phyloP scores from a whole-genome alignment of 2,113 vertebrate species.

The Prunella himalayana region DNA sequence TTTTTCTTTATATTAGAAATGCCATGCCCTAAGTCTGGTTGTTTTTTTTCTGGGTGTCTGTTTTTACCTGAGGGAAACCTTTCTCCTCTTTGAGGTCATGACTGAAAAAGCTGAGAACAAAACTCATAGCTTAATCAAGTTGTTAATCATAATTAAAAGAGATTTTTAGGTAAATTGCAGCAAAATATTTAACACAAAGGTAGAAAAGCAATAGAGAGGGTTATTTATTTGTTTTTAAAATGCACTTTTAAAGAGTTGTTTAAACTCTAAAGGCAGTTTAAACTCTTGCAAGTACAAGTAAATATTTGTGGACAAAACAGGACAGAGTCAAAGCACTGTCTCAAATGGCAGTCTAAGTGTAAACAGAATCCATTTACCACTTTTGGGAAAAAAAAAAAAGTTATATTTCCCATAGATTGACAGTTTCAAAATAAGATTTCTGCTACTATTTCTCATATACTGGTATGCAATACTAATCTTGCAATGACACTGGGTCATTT shows the following conservation, averaged over 20 bases:
- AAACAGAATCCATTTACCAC: background rate
- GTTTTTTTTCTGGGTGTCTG: background rate
- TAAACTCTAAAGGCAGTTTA: background rate
- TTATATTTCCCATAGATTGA: background rate
- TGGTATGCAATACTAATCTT: background rate
- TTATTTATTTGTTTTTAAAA: background rate
- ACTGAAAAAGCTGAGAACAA: background rate
- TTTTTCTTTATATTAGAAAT: background rate
- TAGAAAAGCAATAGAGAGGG: background rate
- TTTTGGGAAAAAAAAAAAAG: background rate
- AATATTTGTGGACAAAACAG: background rate
- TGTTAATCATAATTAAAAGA: background rate
- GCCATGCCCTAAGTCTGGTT: accelerated
- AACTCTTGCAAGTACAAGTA: background rate
- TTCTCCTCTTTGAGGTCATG: background rate
- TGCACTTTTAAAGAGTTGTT: background rate
- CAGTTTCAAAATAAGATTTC: background rate
- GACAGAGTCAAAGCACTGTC: background rate
- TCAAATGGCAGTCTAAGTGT: background rate
- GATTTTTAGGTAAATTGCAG: background rate
- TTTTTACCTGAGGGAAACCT: background rate
- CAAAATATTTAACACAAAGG: background rate
- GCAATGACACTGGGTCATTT: background rate
- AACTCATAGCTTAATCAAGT: background rate
- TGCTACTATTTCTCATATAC: background rate